Evolutionary conservation across 2,888 invertebrate species (phyloP).

Genomic region (Aelia acuminata): DNA sequence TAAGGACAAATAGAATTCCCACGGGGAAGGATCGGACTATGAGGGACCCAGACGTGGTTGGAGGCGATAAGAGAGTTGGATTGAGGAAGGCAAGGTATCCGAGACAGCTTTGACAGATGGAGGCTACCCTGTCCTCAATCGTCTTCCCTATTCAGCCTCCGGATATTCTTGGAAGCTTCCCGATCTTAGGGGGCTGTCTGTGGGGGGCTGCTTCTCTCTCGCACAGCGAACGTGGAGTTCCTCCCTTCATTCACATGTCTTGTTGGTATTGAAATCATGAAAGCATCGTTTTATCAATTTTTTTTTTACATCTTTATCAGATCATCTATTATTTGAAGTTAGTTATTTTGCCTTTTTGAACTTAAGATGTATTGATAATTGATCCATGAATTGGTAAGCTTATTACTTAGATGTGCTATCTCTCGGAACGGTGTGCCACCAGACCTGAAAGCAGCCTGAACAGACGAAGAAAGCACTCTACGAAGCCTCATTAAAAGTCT

Average conservation of each 20-base stretch:
- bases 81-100: not conserved
- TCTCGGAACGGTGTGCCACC: no score
- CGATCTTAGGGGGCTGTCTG: not conserved
- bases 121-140: not conserved
- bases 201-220: constrained; percentile 5
- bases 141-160: not conserved
- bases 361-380: no score
- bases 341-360: no score
- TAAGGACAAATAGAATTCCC: not conserved
- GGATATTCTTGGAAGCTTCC: not conserved
- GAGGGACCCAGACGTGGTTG: not conserved
- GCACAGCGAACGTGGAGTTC: not conserved
- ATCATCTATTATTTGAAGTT: no score
- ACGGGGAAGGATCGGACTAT: not conserved
- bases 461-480: no score
- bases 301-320: not conserved
- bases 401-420: no score
- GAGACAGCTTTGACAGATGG: constrained; percentile 27
- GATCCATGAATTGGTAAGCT: no score
- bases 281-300: not conserved
- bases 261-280: not conserved
- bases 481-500: no score
- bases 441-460: no score
- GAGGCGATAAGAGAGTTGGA: constrained; percentile 22
- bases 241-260: not conserved